Percentiles rank a stretch among this genome's conserved stretches.
phyloP scores from a whole-genome alignment of 2,113 vertebrate species.

The Trogon melanurus region DNA sequence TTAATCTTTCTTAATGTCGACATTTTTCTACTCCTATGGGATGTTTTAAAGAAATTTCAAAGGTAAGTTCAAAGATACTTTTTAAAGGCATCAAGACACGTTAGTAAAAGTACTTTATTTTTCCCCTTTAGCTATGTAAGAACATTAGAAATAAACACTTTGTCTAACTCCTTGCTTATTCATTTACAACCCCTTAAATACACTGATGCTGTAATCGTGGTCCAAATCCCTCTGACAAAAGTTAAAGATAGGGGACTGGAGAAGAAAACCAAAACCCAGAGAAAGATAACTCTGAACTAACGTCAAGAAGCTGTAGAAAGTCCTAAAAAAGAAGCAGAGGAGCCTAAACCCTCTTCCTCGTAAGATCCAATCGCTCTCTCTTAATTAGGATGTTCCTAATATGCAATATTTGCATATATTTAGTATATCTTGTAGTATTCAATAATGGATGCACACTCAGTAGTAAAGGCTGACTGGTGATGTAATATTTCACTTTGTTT shows the following conservation, averaged over 20 bases:
- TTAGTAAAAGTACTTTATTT: not conserved
- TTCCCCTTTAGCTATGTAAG: not conserved
- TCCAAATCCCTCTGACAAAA: not conserved
- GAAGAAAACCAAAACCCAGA: not conserved
- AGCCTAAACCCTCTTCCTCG: not conserved
- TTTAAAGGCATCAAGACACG: not conserved
- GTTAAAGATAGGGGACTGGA: not conserved
- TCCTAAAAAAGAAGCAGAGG: not conserved
- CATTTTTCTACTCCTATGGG: not conserved
- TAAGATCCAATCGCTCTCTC: rapidly evolving
- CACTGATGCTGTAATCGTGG: not conserved
- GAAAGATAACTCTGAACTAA: not conserved
- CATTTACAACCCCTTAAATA: not conserved
- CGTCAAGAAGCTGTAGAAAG: not conserved
- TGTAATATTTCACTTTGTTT: not conserved
- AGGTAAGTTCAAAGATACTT: not conserved
- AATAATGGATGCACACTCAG: not conserved
- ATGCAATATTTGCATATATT: not conserved
- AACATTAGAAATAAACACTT: not conserved
- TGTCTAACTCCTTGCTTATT: not conserved
- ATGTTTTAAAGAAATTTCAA: not conserved
- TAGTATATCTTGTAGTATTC: rapidly evolving
- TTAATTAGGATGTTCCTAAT: not conserved
- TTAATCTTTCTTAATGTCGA: not conserved
- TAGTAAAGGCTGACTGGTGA: not conserved